Percentiles rank a stretch among this genome's conserved stretches.
These are phyloP conservation scores for Magallana angulata DNA, from an alignment of 1,140 invertebrate genomes.

Conservation along the genomic window DNA sequence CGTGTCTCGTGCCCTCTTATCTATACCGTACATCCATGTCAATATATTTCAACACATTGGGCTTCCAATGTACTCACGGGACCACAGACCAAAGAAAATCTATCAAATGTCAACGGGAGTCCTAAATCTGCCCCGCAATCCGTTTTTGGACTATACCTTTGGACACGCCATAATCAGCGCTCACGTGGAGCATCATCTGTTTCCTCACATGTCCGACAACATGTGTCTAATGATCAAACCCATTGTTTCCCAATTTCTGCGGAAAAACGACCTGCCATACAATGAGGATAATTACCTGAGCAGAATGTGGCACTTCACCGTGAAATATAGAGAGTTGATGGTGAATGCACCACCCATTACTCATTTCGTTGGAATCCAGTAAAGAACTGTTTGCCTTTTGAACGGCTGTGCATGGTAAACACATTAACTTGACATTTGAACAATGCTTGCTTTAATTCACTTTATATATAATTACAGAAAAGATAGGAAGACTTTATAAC, in stretches of 20 bases:
- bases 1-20: conserved; percentile 61
- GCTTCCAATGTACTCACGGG: conserved; percentile 74
- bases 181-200: conserved; percentile 77
- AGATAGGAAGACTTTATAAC: too few species aligned
- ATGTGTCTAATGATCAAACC: conserved; percentile 77
- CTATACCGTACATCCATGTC: conserved; percentile 76
- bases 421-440: too few species aligned
- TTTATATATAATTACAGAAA: too few species aligned
- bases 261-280: conserved; percentile 71
- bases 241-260: conserved; percentile 70
- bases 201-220: conserved; percentile 76
- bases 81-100: conserved; percentile 71
- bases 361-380: conserved; percentile 78
- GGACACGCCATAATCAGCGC: conserved; percentile 76
- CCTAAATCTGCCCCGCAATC: conserved; percentile 73
- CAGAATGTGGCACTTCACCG: conserved; percentile 68
- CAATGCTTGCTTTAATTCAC: too few species aligned
- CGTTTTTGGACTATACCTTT: conserved; percentile 72
- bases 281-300: conserved; percentile 72
- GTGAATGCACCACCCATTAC: conserved; percentile 76
- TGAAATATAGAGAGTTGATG: conserved; percentile 75
- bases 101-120: conserved; percentile 77
- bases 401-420: too few species aligned
- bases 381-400: conserved; percentile 18
- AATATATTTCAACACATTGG: conserved; percentile 79